Evolutionary conservation across 1,140 invertebrate species (phyloP).

Genomic region (Saxidomus purpurata): DNA sequence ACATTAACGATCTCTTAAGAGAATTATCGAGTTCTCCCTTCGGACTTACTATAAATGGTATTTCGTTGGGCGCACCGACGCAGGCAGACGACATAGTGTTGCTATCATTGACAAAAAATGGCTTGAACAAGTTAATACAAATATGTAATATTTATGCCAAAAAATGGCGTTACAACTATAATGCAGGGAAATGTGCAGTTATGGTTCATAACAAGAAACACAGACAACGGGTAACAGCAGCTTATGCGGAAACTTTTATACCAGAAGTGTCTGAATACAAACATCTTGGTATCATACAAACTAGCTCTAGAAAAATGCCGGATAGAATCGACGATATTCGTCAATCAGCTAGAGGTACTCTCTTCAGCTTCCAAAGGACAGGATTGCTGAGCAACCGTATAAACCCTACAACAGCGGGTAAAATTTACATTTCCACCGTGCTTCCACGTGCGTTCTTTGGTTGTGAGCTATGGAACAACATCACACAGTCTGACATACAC

Average conservation of each 20-base stretch:
- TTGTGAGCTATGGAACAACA: not conserved
- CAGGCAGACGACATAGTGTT: slow-evolving; percentile 19
- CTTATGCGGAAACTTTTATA: not conserved
- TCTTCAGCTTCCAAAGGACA: not conserved
- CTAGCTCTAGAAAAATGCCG: not conserved
- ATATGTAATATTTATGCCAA: slow-evolving; percentile 12
- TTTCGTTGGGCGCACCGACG: not conserved
- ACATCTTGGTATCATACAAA: too few relatives aligned
- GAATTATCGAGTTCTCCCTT: not conserved
- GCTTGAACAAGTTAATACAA: not conserved
- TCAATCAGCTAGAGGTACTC: too few relatives aligned
- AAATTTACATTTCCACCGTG: not conserved
- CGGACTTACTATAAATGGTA: not conserved
- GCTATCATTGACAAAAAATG: not conserved
- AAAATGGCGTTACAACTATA: not conserved
- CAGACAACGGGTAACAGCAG: too few relatives aligned
- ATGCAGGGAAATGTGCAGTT: too few relatives aligned
- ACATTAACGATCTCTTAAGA: slow-evolving; percentile 8
- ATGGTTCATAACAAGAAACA: too few relatives aligned
- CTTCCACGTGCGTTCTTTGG: too few relatives aligned
- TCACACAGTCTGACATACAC: not conserved
- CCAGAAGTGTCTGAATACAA: too few relatives aligned
- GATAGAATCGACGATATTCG: not conserved
- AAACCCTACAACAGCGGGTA: not conserved
- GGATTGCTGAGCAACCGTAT: not conserved